Evolutionary conservation across 2,888 invertebrate species (phyloP).

Genomic region (Omphaloscelis lunosa): DNA sequence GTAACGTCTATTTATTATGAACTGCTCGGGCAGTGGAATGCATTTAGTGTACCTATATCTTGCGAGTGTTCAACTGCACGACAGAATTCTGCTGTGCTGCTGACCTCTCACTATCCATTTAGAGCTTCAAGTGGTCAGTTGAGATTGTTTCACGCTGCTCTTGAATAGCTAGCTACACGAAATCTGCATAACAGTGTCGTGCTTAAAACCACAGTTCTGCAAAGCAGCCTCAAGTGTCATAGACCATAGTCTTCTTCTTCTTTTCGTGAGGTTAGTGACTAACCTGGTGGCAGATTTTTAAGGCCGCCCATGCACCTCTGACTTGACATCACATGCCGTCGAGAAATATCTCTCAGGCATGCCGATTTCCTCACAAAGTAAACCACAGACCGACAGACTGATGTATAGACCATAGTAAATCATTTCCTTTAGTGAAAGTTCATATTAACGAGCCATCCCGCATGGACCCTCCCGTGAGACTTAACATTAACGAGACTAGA

Average conservation of each 20-base stretch:
- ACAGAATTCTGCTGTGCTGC: not conserved
- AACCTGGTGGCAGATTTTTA: no score
- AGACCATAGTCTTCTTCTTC: no score
- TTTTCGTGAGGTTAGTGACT: no score
- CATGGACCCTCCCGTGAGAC: not conserved
- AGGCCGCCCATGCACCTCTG: no score
- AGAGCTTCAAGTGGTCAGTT: not conserved
- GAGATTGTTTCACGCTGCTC: not conserved
- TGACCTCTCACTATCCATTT: not conserved
- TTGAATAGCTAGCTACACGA: not conserved
- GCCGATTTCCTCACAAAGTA: no score
- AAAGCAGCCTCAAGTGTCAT: not conserved
- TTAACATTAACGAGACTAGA: not conserved
- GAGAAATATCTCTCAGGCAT: rapidly evolving
- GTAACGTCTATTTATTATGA: not conserved
- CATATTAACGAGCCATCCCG: not conserved
- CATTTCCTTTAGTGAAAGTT: not conserved
- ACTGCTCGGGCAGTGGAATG: not conserved
- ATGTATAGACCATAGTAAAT: no score
- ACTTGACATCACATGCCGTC: no score
- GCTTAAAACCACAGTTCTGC: not conserved
- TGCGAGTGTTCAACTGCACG: not conserved
- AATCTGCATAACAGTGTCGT: not conserved
- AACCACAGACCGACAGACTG: no score
- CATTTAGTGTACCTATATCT: not conserved